Evolutionary conservation across 2,888 invertebrate species (phyloP).

Genomic region (Onchidella celtica): DNA sequence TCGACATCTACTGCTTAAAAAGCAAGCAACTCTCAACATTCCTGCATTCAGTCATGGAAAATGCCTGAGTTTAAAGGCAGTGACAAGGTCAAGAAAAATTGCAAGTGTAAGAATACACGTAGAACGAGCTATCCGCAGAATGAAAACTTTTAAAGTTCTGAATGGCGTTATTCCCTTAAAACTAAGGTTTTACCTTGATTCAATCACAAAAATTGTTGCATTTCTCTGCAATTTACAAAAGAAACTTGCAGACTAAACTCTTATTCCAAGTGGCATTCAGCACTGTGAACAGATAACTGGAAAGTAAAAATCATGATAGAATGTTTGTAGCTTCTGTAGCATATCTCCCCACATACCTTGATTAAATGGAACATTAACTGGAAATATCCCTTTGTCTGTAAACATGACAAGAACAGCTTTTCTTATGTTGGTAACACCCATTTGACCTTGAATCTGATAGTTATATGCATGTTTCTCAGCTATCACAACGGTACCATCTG

Average conservation of each 20-base stretch:
- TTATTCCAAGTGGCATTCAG: neutral
- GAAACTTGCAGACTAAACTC: neutral
- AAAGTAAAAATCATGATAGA: neutral
- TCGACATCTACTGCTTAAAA: neutral
- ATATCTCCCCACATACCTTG: neutral
- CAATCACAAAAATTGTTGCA: neutral
- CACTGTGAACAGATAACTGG: neutral
- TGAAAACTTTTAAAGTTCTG: neutral
- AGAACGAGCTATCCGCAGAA: neutral
- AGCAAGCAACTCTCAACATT: neutral
- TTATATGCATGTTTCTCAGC: neutral
- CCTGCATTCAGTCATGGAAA: neutral
- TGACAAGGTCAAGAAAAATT: neutral
- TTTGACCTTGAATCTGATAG: neutral
- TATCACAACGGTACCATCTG: neutral
- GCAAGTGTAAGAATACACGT: neutral
- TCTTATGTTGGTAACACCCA: neutral
- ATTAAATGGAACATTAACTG: neutral
- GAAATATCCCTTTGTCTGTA: neutral
- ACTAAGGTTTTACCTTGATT: neutral
- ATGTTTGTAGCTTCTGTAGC: neutral
- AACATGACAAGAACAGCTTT: neutral
- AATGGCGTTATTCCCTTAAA: neutral
- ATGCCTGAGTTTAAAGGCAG: neutral
- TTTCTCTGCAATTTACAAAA: neutral